These are phyloP conservation scores for Anolis carolinensis DNA, from an alignment of 2,113 vertebrate genomes.

Conservation along the genomic window DNA sequence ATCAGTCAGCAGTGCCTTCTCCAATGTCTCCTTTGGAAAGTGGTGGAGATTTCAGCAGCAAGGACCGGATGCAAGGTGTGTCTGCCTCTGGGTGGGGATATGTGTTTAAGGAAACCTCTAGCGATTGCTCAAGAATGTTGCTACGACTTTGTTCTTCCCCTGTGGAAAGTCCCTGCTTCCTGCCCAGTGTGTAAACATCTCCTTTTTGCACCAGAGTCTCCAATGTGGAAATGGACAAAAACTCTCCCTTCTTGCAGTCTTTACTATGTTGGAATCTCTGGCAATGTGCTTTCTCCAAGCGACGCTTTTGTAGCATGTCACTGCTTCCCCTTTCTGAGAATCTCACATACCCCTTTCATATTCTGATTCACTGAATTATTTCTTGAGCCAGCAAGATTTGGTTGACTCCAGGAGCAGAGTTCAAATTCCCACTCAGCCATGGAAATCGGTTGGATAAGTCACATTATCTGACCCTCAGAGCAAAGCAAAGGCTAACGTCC, in stretches of 20 bases:
- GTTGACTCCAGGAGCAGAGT: no score
- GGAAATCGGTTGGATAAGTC: no score
- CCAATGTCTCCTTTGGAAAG: not conserved
- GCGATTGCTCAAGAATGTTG: constrained; percentile 11
- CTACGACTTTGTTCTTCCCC: not conserved
- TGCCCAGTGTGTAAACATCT: not conserved
- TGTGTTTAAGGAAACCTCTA: not conserved
- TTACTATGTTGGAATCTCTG: not conserved
- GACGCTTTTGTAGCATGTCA: not conserved
- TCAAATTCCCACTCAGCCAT: no score
- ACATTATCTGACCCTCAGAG: no score
- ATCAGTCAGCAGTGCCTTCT: no score
- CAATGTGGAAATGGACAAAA: no score
- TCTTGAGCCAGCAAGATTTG: not conserved
- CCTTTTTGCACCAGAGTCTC: no score
- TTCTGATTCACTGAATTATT: not conserved
- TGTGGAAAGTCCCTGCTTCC: not conserved
- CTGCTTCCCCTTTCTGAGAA: not conserved
- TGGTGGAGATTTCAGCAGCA: not conserved
- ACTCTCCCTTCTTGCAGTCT: not conserved
- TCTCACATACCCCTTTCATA: not conserved
- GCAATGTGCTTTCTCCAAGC: not conserved
- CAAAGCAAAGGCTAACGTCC: no score
- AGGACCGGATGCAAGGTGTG: not conserved
- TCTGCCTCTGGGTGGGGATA: rapidly evolving